Base-by-base conservation (phyloP, 1,140 invertebrate genomes). In the Adelges cooleyi region DNA sequence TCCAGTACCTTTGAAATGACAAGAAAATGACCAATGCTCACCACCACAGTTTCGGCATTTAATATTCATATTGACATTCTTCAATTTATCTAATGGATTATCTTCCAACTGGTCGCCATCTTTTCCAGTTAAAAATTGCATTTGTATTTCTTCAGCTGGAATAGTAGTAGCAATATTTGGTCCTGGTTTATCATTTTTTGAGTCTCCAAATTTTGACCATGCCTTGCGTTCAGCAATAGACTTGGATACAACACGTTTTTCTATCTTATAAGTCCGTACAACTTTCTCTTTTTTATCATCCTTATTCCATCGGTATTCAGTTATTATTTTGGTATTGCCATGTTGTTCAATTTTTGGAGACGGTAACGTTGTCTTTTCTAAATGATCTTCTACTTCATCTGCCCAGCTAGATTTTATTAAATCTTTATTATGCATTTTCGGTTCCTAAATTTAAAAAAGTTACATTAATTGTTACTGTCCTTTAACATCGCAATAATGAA, bases 1-100 rank as follows among this genome's bases (percentile, higher is more conserved):
- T 11, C 54, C 54, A 8, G 54, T 91, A 71, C 95, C 90, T 76
- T 96, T 96, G 81, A 91, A 98, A 2, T 95, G 95, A 82, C 95
- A 98, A 70, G 92, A 92, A 48, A 90, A 84, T 3, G 93, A 96
- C 92, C 94, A 98, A 80, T 98, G 95, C 70, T 97, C 94, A 20
- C 90, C 90, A 72, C 91, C 91, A 78, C 94, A 98, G 66, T 87
- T 91, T 75, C 95, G 83, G 73, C 95, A 98, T 73, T 91, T 92
- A 59, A 96, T 90, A 70, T 92, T 82, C 70, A 87, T 85, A 72
- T 86, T 89, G 69, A 84, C 82, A 71, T 71, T 78, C 72, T 87
- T 86, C 59, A 90, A 70, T 71, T 87, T 90, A 68, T 87, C 84
- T 18, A 92, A 75, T 18, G 83, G 80, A 72, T 89, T 89, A 69